phyloP scores from a whole-genome alignment of 1,140 invertebrate species.

The Papilio polytes region DNA sequence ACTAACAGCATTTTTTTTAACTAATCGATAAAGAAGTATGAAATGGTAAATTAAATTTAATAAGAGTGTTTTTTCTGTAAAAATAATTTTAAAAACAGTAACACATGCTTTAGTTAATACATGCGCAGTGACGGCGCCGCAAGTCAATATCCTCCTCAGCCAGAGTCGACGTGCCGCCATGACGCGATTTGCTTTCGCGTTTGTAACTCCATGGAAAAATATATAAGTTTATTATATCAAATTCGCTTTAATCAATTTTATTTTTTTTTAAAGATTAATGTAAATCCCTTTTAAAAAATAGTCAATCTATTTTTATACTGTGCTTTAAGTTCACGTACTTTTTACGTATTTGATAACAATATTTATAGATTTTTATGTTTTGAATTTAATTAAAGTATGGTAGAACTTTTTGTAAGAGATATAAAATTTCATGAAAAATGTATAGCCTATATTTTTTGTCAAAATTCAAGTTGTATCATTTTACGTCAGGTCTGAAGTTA shows the following conservation, averaged over 20 bases:
- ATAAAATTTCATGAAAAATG: background rate
- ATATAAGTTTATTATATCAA: constrained; percentile 43
- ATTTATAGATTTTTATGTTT: no score
- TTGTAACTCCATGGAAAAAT: constrained; percentile 43
- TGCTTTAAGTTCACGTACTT: no score
- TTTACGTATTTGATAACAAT: no score
- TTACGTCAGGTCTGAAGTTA: constrained; percentile 56
- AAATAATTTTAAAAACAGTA: constrained; percentile 74
- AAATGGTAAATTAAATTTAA: constrained; percentile 53
- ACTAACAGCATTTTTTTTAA: background rate
- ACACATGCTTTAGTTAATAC: constrained; percentile 73
- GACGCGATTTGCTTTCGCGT: constrained; percentile 56
- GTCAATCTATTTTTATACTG: no score
- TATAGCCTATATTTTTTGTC: constrained; percentile 26
- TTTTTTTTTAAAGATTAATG: background rate
- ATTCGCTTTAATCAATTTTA: background rate
- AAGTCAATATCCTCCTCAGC: constrained; percentile 81
- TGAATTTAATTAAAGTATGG: no score
- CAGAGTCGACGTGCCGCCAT: constrained; percentile 74
- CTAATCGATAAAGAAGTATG: background rate
- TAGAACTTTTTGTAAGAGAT: no score
- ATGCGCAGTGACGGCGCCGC: constrained; percentile 75
- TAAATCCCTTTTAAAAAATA: no score
- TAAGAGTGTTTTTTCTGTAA: constrained; percentile 63
- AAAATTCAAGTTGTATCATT: constrained; percentile 46